Base-by-base conservation (phyloP, 2,113 vertebrate genomes). In the Lampris megalopsis region DNA sequence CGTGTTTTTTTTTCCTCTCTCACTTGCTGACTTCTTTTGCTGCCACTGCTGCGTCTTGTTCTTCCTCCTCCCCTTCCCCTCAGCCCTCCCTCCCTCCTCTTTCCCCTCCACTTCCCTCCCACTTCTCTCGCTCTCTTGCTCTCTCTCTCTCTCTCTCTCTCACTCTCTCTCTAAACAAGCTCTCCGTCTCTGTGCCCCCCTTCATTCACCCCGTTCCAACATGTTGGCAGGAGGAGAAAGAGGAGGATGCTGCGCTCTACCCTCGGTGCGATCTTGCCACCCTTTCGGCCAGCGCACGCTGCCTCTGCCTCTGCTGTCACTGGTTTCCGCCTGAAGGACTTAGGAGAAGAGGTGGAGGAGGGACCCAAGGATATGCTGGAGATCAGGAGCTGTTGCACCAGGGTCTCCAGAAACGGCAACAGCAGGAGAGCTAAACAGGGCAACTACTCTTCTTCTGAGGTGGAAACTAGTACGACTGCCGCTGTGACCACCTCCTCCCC, bases 241-340 rank as follows among this genome's bases (percentile, higher is more conserved):
- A 77, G 74, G 87, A 91, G 87, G 89, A 93, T 93, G 92, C 91
- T 93, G 87, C 89, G 89, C 92, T 90, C 87, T 85, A 83, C 84
- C 65, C 81, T 91, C 72, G 72, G 86, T 88, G 91, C 75, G 79
- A 91, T 91, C 83, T 58, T 88, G 83, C 85, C 89, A 86, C 82
- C 85, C 77, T 85, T 90, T 73, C 84, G 68, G 84, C 84, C 90
- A 68, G 84, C 83, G 76, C 85, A 68, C 56, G 9, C 71, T 82
- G 83, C 84, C 83, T 88, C 86, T 63, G n/a, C 62, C 58, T 84
- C 87, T 70, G 81, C 90, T 72, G 71, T 86, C 81, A 81, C 81
- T 77, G 71, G 84, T 86, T 80, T 91, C 52, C 80, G 73, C 80
- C 79, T 92, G 85, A 91, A 88, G 77, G 89, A 91, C 82, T 82